Evolutionary conservation across 2,113 vertebrate species (phyloP), one percentile per base, ranked within the genome.

Genomic region (Thryonomys swinderianus): DNA sequence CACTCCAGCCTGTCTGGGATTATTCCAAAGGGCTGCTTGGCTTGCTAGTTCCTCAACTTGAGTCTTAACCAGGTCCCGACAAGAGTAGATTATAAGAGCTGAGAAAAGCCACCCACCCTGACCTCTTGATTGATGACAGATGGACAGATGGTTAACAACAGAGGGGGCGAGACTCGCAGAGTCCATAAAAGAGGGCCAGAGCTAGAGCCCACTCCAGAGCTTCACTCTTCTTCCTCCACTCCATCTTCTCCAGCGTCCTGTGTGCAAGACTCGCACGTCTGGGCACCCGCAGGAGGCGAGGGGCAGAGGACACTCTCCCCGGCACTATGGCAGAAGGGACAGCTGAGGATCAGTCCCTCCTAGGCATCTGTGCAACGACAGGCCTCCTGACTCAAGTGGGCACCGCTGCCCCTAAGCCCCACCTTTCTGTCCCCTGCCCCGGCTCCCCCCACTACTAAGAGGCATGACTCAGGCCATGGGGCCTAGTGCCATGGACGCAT

Each of bases 111-210:
- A 64, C 21, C 59, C 55, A 48, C 23, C 45, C 34, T 82, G 74
- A 59, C 32, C 32, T 64, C 74, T 81, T 79, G 16, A 5, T 91
- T 79, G 89, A 27, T 76, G 30, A 57, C 40, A 93, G 40, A 85
- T 57, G 51, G 23, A n/a, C n/a, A n/a, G n/a, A n/a, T 51, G 48
- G 48, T 51, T 51, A 10, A 51, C 48, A 51, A 51, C 64, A 89
- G 89, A 94, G 85, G 96, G 27, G 71, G 85, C 61, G 37, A 67
- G 37, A 79, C 57, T n/a, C 74, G 25, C 69, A 57, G n/a, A 83
- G 18, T 45, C 74, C 40, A 71, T 59, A 94, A 91, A 76, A 27
- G n/a, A 4, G 4, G 71, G 61, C n/a, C 66, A 64, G 88, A 37
- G 57, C 55, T 55, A 40, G 11, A 84, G 45, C 5, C n/a, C n/a